phyloP scores from a whole-genome alignment of 2,797 vertebrate genomes.

The Enteromius thamalakanensis region DNA sequence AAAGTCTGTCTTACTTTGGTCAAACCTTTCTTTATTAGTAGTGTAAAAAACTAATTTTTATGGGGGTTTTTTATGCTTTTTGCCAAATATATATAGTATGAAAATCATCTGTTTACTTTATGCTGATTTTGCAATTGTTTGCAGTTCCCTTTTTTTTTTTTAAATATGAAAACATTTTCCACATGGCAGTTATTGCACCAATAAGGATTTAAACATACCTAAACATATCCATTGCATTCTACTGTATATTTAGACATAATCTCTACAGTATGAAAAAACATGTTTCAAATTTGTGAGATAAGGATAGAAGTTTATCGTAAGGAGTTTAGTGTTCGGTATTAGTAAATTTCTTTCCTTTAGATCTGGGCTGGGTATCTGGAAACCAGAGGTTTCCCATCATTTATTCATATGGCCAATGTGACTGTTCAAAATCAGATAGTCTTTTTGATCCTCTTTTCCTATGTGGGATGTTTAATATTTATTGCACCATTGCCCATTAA shows the following conservation, averaged over 20 bases:
- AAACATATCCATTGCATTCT: neutral
- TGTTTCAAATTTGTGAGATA: neutral
- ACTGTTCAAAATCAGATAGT: conserved; percentile 70
- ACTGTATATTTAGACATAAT: neutral
- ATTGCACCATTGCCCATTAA: conserved; percentile 72
- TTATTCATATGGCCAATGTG: conserved; percentile 75
- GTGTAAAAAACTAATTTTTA: too few species aligned
- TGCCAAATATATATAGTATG: neutral
- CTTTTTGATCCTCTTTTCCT: conserved; percentile 80
- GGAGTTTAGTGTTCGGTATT: conserved; percentile 70
- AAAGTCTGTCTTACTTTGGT: too few species aligned
- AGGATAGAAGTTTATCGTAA: neutral
- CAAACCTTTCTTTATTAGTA: too few species aligned
- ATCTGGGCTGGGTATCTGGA: conserved; percentile 67
- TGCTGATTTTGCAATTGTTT: neutral
- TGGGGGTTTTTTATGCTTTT: too few species aligned
- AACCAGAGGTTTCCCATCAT: conserved; percentile 70
- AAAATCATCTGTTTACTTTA: neutral
- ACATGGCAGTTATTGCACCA: neutral
- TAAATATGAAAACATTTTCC: neutral
- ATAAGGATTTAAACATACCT: neutral
- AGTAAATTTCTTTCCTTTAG: conserved; percentile 72
- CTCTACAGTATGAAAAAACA: neutral
- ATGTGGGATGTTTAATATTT: conserved; percentile 78
- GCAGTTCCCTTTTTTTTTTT: neutral